phyloP scores from a whole-genome alignment of 2,888 invertebrate species.

The Altica lythri region DNA sequence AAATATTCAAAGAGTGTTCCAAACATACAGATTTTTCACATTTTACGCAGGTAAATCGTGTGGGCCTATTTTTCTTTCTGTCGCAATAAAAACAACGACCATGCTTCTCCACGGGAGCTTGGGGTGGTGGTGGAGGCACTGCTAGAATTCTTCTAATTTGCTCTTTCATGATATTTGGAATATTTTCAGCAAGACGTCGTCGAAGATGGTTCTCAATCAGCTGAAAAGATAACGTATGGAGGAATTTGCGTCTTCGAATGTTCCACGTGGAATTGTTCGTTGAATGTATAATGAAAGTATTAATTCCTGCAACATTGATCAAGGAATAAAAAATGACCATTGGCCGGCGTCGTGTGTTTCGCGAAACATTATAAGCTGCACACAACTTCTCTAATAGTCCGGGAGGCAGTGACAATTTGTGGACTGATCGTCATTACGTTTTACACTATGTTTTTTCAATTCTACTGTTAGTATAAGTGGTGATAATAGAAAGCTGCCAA shows the following conservation, averaged over 20 bases:
- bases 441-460: too few species aligned
- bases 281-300: not conserved
- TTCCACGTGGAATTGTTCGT: not conserved
- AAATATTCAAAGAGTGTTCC: too few species aligned
- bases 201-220: not conserved
- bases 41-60: too few species aligned
- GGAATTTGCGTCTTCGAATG: not conserved
- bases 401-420: too few species aligned
- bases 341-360: constrained; percentile 9
- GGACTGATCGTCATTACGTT: too few species aligned
- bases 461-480: too few species aligned
- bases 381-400: not conserved
- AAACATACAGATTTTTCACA: too few species aligned
- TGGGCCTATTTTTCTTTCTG: too few species aligned
- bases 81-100: too few species aligned
- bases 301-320: constrained; percentile 9
- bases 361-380: not conserved
- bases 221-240: not conserved
- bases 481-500: too few species aligned
- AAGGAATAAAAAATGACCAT: constrained; percentile 3
- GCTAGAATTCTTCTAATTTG: not conserved
- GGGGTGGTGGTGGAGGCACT: too few species aligned
- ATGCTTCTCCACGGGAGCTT: too few species aligned
- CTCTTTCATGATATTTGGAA: not conserved
- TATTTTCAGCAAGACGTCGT: not conserved